Evolutionary conservation across 1,140 invertebrate genomes (phyloP).

Genomic region (Leptoteleia sp.): DNA sequence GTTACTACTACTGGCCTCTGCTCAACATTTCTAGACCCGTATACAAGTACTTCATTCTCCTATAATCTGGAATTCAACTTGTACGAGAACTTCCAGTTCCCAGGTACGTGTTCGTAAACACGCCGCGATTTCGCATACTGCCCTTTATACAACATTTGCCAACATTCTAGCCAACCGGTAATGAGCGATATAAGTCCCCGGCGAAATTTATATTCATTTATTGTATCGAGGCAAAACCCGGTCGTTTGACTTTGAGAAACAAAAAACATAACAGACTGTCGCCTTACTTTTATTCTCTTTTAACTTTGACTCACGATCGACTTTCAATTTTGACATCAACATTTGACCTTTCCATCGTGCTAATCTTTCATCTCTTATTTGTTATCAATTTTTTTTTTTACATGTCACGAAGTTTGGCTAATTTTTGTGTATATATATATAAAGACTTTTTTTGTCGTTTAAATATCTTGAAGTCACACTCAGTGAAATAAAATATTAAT

Average conservation of each 20-base stretch:
- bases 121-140: constrained; percentile 65
- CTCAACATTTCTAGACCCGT: constrained; percentile 62
- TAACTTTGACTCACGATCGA: constrained; percentile 1
- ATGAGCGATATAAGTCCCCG: constrained; percentile 57
- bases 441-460: too few relatives aligned
- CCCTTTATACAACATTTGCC: constrained; percentile 61
- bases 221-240: constrained; percentile 45
- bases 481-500: too few relatives aligned
- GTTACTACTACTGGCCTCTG: constrained; percentile 61
- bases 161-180: constrained; percentile 53
- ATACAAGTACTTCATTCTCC: constrained; percentile 58
- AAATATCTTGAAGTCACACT: too few relatives aligned
- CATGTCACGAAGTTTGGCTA: too few relatives aligned
- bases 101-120: constrained; percentile 66
- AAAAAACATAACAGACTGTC: too few relatives aligned
- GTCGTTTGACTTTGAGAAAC: constrained; percentile 62
- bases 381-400: too few relatives aligned
- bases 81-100: constrained; percentile 65
- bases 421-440: too few relatives aligned
- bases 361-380: too few relatives aligned
- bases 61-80: constrained; percentile 65
- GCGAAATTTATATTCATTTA: constrained; percentile 54
- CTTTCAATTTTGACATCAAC: constrained; percentile 13
- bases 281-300: constrained; percentile 13
- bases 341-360: too few relatives aligned